Evolutionary conservation across 1,140 invertebrate species (phyloP).

Genomic region (Elysia chlorotica): DNA sequence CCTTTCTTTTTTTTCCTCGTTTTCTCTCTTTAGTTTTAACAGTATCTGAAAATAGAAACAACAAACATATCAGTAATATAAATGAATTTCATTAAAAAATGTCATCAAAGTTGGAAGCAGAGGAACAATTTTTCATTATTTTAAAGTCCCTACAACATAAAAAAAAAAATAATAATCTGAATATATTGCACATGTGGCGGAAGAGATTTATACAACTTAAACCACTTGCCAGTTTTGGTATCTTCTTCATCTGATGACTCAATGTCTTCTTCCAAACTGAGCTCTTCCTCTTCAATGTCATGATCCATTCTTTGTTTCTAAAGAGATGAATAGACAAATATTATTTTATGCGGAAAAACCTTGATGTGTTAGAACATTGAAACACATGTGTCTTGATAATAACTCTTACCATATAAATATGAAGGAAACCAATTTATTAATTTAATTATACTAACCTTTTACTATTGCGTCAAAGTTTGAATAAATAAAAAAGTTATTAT

Average conservation of each 20-base stretch:
- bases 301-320: slow-evolving; percentile 11
- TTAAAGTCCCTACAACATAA: too few relatives aligned
- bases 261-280: slow-evolving; percentile 28
- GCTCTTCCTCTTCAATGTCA: slow-evolving; percentile 23
- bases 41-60: slow-evolving; percentile 35
- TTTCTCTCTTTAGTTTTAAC: slow-evolving; percentile 61
- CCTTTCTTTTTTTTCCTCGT: slow-evolving; percentile 60
- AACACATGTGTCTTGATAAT: too few relatives aligned
- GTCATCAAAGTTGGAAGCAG: background rate
- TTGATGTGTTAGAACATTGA: too few relatives aligned
- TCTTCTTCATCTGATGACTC: slow-evolving; percentile 23
- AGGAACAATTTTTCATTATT: background rate
- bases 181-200: too few relatives aligned
- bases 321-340: background rate
- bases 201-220: background rate
- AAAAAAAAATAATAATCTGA: too few relatives aligned
- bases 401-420: too few relatives aligned
- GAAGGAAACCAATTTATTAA: too few relatives aligned
- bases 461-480: too few relatives aligned
- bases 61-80: background rate
- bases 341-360: too few relatives aligned
- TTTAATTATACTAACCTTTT: too few relatives aligned
- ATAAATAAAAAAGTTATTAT: too few relatives aligned
- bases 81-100: background rate
- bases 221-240: background rate